These are phyloP conservation scores for Brachyistius frenatus DNA, from an alignment of 2,113 vertebrate species.

Conservation along the genomic window DNA sequence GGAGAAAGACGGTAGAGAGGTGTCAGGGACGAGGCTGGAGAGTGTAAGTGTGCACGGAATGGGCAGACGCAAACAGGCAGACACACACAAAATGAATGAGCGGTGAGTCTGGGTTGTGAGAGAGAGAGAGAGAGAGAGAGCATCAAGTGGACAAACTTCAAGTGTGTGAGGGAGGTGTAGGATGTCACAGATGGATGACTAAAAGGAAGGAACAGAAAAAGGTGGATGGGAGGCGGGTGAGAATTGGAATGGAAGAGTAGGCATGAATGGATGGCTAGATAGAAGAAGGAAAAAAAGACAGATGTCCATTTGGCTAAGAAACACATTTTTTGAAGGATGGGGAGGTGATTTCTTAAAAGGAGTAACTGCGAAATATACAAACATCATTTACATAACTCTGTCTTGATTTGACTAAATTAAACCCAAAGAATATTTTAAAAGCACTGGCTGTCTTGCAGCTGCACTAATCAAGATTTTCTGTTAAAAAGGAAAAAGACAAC, in stretches of 20 bases:
- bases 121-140: conserved; percentile 17
- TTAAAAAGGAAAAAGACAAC: conserved; percentile 17
- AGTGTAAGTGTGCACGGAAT: conserved; percentile 32
- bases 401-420: conserved; percentile 28
- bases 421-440: conserved; percentile 25
- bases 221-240: conserved; percentile 56
- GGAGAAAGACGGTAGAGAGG: conserved; percentile 29
- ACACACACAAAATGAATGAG: conserved; percentile 38
- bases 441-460: conserved; percentile 44
- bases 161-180: conserved; percentile 68
- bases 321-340: background rate
- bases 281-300: conserved; percentile 32
- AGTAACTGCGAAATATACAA: conserved; percentile 31
- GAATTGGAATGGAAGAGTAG: conserved; percentile 62
- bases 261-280: conserved; percentile 63
- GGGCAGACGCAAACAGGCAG: conserved; percentile 53
- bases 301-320: conserved; percentile 43
- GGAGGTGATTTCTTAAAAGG: conserved; percentile 26
- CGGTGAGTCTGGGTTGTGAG: conserved; percentile 44
- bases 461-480: conserved; percentile 57
- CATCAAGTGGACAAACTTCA: conserved; percentile 58
- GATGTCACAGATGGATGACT: conserved; percentile 74
- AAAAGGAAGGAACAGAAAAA: conserved; percentile 64
- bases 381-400: background rate
- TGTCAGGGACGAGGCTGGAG: conserved; percentile 39